phyloP scores from a whole-genome alignment of 2,888 invertebrate genomes.

The Leptinotarsa juncta region DNA sequence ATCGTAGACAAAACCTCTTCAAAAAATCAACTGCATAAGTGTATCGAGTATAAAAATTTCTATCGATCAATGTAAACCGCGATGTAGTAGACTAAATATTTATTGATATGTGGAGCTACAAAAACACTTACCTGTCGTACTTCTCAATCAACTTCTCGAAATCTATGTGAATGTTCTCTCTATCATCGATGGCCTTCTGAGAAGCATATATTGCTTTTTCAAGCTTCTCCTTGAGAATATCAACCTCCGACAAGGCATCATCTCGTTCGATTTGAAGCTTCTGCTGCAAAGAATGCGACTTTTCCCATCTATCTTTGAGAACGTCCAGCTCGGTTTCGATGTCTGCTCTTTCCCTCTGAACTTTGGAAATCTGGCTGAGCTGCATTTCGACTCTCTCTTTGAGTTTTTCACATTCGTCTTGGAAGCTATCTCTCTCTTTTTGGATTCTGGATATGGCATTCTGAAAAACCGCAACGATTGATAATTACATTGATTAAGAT shows the following conservation, averaged over 20 bases:
- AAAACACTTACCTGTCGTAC: slow-evolving; percentile 78
- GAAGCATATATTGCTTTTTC: slow-evolving; percentile 87
- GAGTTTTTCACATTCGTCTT: slow-evolving; percentile 83
- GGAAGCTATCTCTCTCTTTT: slow-evolving; percentile 87
- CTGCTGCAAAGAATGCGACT: slow-evolving; percentile 84
- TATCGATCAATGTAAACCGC: too few species aligned
- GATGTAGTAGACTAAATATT: too few species aligned
- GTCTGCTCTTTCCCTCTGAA: slow-evolving; percentile 86
- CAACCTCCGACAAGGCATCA: slow-evolving; percentile 85
- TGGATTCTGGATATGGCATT: slow-evolving; percentile 84
- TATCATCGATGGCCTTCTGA: slow-evolving; percentile 88
- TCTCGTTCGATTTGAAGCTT: slow-evolving; percentile 89
- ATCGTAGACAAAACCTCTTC: too few species aligned
- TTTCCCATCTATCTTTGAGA: slow-evolving; percentile 86
- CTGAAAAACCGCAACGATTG: slow-evolving; percentile 52
- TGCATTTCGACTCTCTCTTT: slow-evolving; percentile 87
- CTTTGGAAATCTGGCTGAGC: slow-evolving; percentile 83
- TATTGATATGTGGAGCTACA: too few species aligned
- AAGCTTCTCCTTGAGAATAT: slow-evolving; percentile 88
- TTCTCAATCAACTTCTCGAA: slow-evolving; percentile 93
- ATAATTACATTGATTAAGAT: too few species aligned
- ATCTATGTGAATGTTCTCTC: slow-evolving; percentile 89
- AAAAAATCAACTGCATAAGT: too few species aligned
- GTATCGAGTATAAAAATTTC: too few species aligned
- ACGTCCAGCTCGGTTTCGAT: slow-evolving; percentile 88